Base-by-base conservation (phyloP, 2,797 vertebrate genomes). In the Craterocephalus amniculus region DNA sequence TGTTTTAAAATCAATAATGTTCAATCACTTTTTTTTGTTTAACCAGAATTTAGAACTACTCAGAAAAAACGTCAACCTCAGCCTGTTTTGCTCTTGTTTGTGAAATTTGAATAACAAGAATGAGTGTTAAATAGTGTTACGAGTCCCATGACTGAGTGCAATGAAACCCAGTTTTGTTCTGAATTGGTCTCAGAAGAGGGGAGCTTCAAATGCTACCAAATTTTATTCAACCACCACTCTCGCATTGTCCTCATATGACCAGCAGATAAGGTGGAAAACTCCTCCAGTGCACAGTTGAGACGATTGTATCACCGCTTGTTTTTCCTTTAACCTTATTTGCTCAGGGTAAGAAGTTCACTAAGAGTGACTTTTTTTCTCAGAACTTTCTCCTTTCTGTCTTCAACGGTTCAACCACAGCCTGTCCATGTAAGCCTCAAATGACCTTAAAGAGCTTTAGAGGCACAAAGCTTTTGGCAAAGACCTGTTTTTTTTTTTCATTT, bases 141-240 rank as follows among this genome's bases (percentile, higher is more conserved):
- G 9, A 0, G 26, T 58, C 76, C 27, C 56, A 81, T 83, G 78
- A 83, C 73, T 31, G 9, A 20, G 10, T 71, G 20, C n/a, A 63
- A 26, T 79, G 40, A 85, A 75, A 62, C 26, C 38, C 58, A 29
- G 20, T 70, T 72, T 59, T 83, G 67, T 80, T 69, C 7, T 36
- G 11, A 67, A 56, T 27, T 74, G 8, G 57, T 0, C 6, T 48
- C 38, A 59, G 0, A 51, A 36, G 49, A 60, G 10, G 6, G 31
- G 22, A 1, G 3, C 61, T 63, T 14, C n/a, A 59, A 11, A 59
- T 18, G 27, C n/a, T 54, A 22, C 12, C 24, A 45, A 55, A 13
- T 26, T 63, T 63, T 16, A 14, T 63, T 63, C 5, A 72, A 66
- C 31, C 56, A n/a, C 11, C 1, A 3, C 6, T 24, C n/a, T 5